These are phyloP conservation scores for Lophotis ruficrista DNA, from an alignment of 2,113 vertebrate species.

Conservation along the genomic window DNA sequence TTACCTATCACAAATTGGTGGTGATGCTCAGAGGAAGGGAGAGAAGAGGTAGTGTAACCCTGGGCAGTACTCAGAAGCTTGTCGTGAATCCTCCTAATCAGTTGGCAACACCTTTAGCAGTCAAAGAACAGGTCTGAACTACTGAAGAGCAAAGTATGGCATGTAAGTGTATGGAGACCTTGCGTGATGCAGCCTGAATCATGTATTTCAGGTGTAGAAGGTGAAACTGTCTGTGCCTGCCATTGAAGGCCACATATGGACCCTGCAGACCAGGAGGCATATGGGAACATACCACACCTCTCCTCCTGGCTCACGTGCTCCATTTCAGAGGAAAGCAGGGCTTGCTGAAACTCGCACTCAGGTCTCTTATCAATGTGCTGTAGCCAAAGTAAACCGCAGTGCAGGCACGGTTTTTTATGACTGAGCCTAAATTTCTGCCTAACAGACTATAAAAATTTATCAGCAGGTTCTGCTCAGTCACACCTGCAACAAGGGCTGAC, in stretches of 20 bases:
- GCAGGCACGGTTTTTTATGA: background rate
- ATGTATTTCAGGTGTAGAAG: background rate
- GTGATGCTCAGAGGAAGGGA: background rate
- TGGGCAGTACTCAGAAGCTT: background rate
- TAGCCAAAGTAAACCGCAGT: background rate
- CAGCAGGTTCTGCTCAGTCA: background rate
- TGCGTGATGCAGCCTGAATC: background rate
- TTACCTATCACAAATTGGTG: background rate
- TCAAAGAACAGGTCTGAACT: background rate
- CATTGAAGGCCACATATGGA: background rate
- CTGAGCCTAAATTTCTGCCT: background rate
- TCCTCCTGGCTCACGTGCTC: accelerated
- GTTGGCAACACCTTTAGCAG: background rate
- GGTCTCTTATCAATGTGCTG: background rate
- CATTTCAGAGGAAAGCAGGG: background rate
- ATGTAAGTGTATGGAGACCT: background rate
- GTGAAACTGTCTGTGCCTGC: background rate
- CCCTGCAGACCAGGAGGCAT: background rate
- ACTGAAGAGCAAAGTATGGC: background rate
- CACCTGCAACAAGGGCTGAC: background rate
- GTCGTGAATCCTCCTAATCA: background rate
- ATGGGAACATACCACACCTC: background rate
- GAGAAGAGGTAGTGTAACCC: background rate
- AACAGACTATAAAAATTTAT: background rate
- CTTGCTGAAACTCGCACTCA: background rate